Percentiles rank a stretch among this genome's conserved stretches.
These are phyloP conservation scores for Phainopepla nitens DNA, from an alignment of 2,113 vertebrate genomes.

Conservation along the genomic window DNA sequence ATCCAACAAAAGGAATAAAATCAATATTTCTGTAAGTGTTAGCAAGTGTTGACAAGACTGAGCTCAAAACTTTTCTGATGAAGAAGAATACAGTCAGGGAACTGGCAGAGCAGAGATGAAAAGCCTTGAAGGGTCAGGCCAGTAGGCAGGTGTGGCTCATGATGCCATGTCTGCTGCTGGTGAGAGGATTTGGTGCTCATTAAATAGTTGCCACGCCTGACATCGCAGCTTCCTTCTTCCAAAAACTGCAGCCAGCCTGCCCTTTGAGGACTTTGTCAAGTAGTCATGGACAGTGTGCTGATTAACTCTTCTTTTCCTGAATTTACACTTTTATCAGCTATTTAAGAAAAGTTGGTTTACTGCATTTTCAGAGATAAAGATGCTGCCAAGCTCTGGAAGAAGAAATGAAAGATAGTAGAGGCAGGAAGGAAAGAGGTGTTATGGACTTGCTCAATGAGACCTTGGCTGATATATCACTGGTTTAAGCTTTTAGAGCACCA, in stretches of 20 bases:
- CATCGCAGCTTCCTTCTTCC: background rate
- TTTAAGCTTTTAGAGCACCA: background rate
- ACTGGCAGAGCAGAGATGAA: background rate
- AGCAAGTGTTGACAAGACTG: background rate
- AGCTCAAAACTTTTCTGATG: background rate
- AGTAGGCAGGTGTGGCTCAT: background rate
- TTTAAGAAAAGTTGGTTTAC: background rate
- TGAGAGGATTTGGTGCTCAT: background rate
- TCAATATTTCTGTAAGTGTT: background rate
- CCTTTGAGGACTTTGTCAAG: background rate
- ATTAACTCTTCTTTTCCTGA: background rate
- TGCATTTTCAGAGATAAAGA: background rate
- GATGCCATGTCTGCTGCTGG: background rate
- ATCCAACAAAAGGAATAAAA: background rate
- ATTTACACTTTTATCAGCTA: background rate
- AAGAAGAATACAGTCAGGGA: background rate
- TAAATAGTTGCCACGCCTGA: background rate
- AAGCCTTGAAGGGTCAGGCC: background rate
- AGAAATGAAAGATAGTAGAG: background rate
- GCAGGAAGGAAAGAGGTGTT: background rate
- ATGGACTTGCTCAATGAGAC: background rate
- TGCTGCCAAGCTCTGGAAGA: background rate
- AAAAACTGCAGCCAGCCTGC: background rate
- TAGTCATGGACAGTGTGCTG: background rate
- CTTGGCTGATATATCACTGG: background rate